Evolutionary conservation across 2,797 vertebrate species (phyloP), one percentile per base, ranked within the genome.

Genomic region (Hydrophis major): DNA sequence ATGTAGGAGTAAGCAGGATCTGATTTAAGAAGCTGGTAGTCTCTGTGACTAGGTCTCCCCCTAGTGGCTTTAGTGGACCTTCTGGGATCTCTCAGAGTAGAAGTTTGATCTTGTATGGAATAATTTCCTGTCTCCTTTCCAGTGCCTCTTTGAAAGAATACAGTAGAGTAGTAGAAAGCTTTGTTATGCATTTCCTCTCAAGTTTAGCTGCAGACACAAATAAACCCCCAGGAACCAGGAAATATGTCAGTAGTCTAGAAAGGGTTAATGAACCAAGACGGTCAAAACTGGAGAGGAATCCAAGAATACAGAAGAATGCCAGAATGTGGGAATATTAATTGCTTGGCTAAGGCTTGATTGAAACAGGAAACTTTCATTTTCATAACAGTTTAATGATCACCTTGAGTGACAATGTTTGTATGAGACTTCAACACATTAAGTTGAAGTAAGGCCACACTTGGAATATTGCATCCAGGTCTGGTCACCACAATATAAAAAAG

Each of bases 41-140:
- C 55, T 47, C 57, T 89, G 50, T 61, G 90, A 42, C 90, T 18
- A 63, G 1, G 63, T 66, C 90, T 83, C 89, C 93, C 93, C 89
- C 93, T 93, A 63, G 90, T 91, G 93, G 93, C 47, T 42, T n/a
- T 63, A 56, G 20, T 56, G 13, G 66, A 66, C 4, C 4, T 42
- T 32, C 63, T 69, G 47, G 13, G 22, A 59, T 42, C n/a, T 12
- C 14, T 57, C 25, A 22, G 22, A 8, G 63, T 55, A 37, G 22
- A 11, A 18, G 37, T n/a, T 53, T 86, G 78, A 57, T 86, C 14
- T 63, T 11, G 60, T 63, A 25, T 63, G 25, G 60, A 63, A 63
- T 63, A 28, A 47, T 83, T 47, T 83, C 74, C 74, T 47, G 20
- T 12, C 37, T 37, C 37, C 37, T 47, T 47, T 47, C 18, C 37